These are phyloP conservation scores for Lacanobia oleracea DNA, from an alignment of 2,888 invertebrate species.

Conservation along the genomic window DNA sequence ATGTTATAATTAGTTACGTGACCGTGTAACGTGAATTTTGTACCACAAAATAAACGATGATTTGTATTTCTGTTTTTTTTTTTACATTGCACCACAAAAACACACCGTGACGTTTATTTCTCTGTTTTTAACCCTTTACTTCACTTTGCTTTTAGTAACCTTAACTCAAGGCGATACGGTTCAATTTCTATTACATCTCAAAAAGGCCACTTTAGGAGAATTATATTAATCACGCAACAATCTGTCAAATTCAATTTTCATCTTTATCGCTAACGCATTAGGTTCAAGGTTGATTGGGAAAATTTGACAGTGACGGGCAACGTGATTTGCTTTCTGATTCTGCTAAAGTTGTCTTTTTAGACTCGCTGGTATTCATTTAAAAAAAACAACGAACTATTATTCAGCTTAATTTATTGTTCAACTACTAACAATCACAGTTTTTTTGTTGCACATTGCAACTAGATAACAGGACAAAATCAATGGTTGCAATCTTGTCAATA, in stretches of 20 bases:
- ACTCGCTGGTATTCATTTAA: no score
- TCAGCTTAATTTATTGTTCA: slow-evolving; percentile 81
- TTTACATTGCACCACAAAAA: not conserved
- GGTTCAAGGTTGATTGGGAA: no score
- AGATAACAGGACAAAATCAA: slow-evolving; percentile 36
- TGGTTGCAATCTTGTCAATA: slow-evolving; percentile 41
- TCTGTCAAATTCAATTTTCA: no score
- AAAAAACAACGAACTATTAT: slow-evolving; percentile 51
- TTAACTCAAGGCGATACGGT: not conserved
- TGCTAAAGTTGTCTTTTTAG: no score
- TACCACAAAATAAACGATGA: slow-evolving; percentile 77
- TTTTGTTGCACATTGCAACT: slow-evolving; percentile 69
- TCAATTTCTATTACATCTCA: not conserved
- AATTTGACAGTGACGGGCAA: no score
- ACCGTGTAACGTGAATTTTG: slow-evolving; percentile 73
- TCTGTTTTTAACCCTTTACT: not conserved
- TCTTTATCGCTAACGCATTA: no score
- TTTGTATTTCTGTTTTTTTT: slow-evolving; percentile 62
- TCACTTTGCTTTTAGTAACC: not conserved
- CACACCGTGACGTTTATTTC: no score
- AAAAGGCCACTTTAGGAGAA: no score
- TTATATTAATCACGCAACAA: no score
- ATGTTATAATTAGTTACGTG: slow-evolving; percentile 68
- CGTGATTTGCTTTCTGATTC: no score
- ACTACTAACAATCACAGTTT: slow-evolving; percentile 85